Evolutionary conservation across 2,113 vertebrate genomes (phyloP).

Genomic region (Alexandromys fortis): DNA sequence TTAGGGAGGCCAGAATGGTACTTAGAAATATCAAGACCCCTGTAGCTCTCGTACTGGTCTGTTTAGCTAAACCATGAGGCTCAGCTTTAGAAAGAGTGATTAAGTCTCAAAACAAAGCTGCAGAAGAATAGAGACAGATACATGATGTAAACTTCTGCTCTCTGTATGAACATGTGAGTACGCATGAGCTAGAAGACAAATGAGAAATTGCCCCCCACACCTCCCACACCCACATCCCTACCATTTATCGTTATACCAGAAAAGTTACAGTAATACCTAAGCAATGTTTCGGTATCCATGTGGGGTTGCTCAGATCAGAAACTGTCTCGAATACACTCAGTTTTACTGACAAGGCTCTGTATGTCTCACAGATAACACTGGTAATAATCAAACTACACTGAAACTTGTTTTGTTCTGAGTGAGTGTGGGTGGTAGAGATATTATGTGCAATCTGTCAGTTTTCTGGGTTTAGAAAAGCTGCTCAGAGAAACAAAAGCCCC

Average conservation of each 20-base stretch:
- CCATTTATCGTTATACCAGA: not conserved
- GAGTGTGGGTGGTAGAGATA: slow-evolving; percentile 44
- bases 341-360: not conserved
- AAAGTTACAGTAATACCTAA: not conserved
- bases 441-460: slow-evolving; percentile 65
- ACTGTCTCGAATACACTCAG: not conserved
- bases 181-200: not conserved
- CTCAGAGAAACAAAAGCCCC: slow-evolving; percentile 15
- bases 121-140: not conserved
- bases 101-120: not conserved
- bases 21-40: not conserved
- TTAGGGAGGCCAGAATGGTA: not conserved
- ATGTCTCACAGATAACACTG: not conserved
- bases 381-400: not conserved
- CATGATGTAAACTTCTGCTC: not conserved
- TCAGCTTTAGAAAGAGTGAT: not conserved
- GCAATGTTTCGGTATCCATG: not conserved
- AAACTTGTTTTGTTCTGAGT: slow-evolving; percentile 34
- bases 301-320: not conserved
- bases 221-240: not conserved
- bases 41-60: too few relatives aligned
- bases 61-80: not conserved
- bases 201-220: too few relatives aligned
- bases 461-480: slow-evolving; percentile 53
- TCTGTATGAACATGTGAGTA: not conserved